Evolutionary conservation across 2,113 vertebrate species (phyloP), one percentile per base, ranked within the genome.

Genomic region (Brachyhypopomus occidentalis): DNA sequence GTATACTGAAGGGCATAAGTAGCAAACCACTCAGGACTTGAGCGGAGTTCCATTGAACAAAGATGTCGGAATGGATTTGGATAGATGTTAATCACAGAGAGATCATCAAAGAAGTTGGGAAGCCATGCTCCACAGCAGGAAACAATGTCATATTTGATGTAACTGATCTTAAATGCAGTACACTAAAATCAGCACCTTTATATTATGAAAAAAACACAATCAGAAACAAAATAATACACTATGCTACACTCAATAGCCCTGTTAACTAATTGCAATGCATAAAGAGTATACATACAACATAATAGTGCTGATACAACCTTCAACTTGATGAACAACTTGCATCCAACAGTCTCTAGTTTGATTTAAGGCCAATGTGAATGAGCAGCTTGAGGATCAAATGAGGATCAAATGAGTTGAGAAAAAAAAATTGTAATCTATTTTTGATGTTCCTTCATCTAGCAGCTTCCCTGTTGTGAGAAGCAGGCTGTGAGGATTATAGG

Each of bases 371-470:
- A 36, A 9, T 19, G 19, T 22, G 67, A 52, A 52, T 14, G 12
- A 76, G 45, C 38, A 76, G 76, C 60, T 64, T 36, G 22, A 77
- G 70, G 67, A 80, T 77, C 52, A 69, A 48, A 63, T 59, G 19
- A 80, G 59, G 72, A 55, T 19, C 30, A 73, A 77, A 30, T 30
- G 30, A 79, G 69, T 25, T 71, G 20, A 36, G 9, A 71, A 52
- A 76, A 77, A 52, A 52, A 52, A 52, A 52, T 41, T 41, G 52
- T 71, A 78, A 83, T 79, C 58, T 66, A 78, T 79, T 71, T 83
- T 79, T 81, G 81, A 79, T 81, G 78, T 75, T 48, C 55, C 59
- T 79, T 71, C 64, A 85, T 81, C 79, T 82, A 80, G 72, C 19
- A 81, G 79, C 69, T 59, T 62, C 77, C 78, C 72, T 66, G 60